Base-by-base conservation (phyloP, 2,888 invertebrate genomes). In the Trimorus sp. region DNA sequence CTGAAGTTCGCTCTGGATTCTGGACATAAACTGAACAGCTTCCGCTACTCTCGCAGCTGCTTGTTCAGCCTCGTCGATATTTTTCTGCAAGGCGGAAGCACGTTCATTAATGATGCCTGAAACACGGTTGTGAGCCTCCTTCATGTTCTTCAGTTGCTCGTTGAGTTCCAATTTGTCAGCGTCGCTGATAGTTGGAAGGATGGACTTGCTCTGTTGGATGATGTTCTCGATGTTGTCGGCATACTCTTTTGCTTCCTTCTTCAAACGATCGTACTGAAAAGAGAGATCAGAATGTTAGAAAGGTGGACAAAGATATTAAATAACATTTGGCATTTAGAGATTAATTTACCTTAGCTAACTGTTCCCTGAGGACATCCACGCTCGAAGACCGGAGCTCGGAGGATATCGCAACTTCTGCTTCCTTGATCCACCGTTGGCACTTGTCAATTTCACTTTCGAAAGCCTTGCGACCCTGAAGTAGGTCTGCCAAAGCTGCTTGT, bases 351-450 rank as follows among this genome's bases (percentile, higher is more conserved):
- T 97, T 97, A n/a, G 94, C 94, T 53, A 97, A 92, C 89, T 98
- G 98, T 91, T 98, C 97, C 90, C 97, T 96, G 38, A 98, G 92
- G 0, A 97, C 94, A 85, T 97, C 96, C 16, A 97, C 93, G 87
- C 95, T 97, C 0, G 96, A 95, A 16, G 96, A 94, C 54, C 97
- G 94, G 4, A 98, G 93, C 88, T 97, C 97, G 42, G 96, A 94
- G 9, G 96, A 95, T 0, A 96, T 95, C 3, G 96, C 96, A 0
- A 97, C 96, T 91, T 98, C 98, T 38, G 97, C 97, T 92, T 98
- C 97, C 85, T 97, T 96, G 49, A 98, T 93, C 98, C 98, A 98
- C 86, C 96, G 95, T 84, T 96, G 95, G 89, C 97, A 95, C 87
- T 95, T 95, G 75, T 96, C 95, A 60, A 97, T 93, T 79, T 96